These are phyloP conservation scores for Teleogryllus occipitalis DNA, from an alignment of 1,140 invertebrate species.

Conservation along the genomic window DNA sequence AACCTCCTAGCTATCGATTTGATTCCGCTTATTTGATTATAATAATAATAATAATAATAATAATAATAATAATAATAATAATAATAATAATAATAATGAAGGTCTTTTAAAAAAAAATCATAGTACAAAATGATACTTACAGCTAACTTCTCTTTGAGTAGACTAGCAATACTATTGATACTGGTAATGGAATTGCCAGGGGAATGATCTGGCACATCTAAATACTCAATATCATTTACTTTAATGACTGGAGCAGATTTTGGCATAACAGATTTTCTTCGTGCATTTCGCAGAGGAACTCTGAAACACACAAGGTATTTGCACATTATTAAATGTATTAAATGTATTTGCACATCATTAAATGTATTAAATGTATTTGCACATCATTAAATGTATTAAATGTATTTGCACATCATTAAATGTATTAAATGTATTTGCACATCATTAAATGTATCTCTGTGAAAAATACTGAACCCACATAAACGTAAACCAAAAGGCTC, in stretches of 20 bases:
- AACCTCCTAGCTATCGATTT: too few species aligned
- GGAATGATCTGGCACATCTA: conserved; percentile 15
- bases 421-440: too few species aligned
- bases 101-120: neutral
- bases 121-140: conserved; percentile 35
- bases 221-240: conserved; percentile 10
- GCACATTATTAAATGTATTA: too few species aligned
- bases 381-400: too few species aligned
- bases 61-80: neutral
- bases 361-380: too few species aligned
- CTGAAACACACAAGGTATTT: conserved; percentile 8
- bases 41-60: neutral
- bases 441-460: too few species aligned
- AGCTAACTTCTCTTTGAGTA: conserved; percentile 72
- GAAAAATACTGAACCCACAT: too few species aligned
- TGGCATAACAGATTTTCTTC: conserved; percentile 20
- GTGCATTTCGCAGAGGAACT: conserved; percentile 15
- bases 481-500: too few species aligned
- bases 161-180: conserved; percentile 70
- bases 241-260: neutral
- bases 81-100: neutral
- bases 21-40: too few species aligned
- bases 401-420: too few species aligned
- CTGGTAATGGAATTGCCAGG: conserved; percentile 63
- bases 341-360: too few species aligned